phyloP scores from a whole-genome alignment of 2,797 vertebrate species.

The Anguilla obscura region DNA sequence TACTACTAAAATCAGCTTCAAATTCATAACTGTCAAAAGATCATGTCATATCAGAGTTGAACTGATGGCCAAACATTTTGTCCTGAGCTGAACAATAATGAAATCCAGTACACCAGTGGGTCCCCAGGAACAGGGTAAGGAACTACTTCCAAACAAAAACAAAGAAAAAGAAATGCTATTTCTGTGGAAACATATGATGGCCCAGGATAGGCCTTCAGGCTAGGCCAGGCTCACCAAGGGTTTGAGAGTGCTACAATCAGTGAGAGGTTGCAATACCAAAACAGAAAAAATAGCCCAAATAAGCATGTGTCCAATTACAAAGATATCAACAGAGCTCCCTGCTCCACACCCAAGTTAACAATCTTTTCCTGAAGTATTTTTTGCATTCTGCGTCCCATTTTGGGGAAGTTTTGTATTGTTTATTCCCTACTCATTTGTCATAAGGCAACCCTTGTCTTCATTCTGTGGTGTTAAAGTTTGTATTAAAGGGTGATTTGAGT shows the following conservation, averaged over 20 bases:
- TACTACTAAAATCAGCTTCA: too few species aligned
- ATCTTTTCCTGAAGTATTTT: neutral
- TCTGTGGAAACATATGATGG: neutral
- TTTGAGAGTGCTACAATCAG: neutral
- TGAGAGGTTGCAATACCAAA: neutral
- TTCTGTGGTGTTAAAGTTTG: neutral
- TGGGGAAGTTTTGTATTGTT: constrained; percentile 3
- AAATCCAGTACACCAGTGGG: neutral
- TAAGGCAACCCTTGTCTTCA: neutral
- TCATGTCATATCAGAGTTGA: too few species aligned
- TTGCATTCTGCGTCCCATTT: neutral
- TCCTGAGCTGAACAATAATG: too few species aligned
- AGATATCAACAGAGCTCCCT: neutral
- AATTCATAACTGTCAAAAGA: too few species aligned
- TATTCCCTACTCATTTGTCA: neutral
- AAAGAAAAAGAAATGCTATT: too few species aligned
- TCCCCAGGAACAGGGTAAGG: neutral
- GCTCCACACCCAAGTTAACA: neutral
- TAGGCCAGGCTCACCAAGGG: neutral
- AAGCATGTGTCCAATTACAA: neutral
- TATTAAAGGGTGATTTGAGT: neutral
- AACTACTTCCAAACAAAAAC: neutral
- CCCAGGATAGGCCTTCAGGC: neutral
- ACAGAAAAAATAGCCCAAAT: neutral
- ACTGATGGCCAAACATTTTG: too few species aligned